Conservation (phyloP, 2,113 vertebrate genomes). For the Aix galericulata region DNA sequence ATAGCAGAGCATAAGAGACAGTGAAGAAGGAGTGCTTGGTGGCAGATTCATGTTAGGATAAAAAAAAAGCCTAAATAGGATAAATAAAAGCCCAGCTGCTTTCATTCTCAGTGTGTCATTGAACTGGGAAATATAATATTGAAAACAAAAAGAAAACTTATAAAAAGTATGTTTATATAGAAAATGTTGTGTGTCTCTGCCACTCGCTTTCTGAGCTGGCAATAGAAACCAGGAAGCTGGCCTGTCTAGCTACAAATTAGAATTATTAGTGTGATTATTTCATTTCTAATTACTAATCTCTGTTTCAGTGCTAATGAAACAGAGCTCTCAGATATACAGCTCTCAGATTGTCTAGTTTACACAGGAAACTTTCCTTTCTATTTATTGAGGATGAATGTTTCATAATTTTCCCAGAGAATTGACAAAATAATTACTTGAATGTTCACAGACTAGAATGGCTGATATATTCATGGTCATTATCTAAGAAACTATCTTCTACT, state of each 20-base stretch:
- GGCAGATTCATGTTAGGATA: background rate
- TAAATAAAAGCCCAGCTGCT: background rate
- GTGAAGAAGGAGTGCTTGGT: background rate
- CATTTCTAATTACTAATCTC: background rate
- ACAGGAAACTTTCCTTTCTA: background rate
- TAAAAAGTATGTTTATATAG: background rate
- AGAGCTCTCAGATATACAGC: background rate
- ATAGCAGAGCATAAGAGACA: background rate
- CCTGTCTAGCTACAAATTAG: background rate
- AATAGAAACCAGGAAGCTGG: background rate
- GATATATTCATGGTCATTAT: background rate
- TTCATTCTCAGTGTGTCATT: background rate
- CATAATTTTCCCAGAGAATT: background rate
- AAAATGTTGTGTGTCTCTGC: background rate
- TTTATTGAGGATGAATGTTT: background rate
- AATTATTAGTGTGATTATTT: background rate
- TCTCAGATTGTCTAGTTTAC: background rate
- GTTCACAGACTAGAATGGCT: background rate
- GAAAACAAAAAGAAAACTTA: background rate
- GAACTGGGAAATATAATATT: background rate
- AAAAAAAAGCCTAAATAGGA: too few relatives aligned
- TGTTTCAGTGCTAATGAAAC: background rate
- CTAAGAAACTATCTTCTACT: background rate
- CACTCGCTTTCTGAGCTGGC: background rate
- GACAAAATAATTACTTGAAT: background rate